Evolutionary conservation across 1,140 invertebrate genomes (phyloP), one percentile per base, ranked within the genome.

Genomic region (Drosophila santomea): DNA sequence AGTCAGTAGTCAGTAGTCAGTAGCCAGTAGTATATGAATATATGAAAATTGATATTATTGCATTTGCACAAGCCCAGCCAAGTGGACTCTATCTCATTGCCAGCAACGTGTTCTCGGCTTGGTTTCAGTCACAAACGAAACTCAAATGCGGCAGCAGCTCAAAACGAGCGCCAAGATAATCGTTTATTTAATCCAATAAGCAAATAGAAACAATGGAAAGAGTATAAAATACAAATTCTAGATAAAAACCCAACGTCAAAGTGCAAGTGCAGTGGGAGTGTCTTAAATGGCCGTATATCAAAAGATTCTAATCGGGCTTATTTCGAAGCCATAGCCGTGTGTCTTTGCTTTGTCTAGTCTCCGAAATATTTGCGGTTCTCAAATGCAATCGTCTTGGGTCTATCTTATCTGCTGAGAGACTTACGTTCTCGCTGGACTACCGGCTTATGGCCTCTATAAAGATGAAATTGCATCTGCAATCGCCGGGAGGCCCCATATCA

Each of bases 11-110:
- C 28, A 32, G 28, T 32, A 32, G 57, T 7, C 28, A 32, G 28
- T 32, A 8, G 57, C 75, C 55, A 68, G 74, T 58, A 68, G 74
- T 58, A 80, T 69, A 83, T 80, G 61, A 84, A 88, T 83, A 89
- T 88, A 82, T 82, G 80, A 89, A 84, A 88, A 88, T 88, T 84
- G 85, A 89, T 89, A 89, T 84, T 89, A 78, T 80, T 74, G 73
- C 85, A 80, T 89, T 85, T 74, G 80, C 80, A 79, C 71, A 84
- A 79, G 55, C 72, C 62, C 67, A 56, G 55, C 67, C 60, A 88
- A 52, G 51, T 61, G 47, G 79, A 72, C 83, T 66, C 60, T 66
- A 82, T 76, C 83, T 88, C 74, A 83, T 83, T 75, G 64, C 66
- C 66, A 68, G 58, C 64, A 51, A 69, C 54, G 74, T 38, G 59